Base-by-base conservation (phyloP, 2,888 invertebrate species). In the Noctuana brunneofusca region DNA sequence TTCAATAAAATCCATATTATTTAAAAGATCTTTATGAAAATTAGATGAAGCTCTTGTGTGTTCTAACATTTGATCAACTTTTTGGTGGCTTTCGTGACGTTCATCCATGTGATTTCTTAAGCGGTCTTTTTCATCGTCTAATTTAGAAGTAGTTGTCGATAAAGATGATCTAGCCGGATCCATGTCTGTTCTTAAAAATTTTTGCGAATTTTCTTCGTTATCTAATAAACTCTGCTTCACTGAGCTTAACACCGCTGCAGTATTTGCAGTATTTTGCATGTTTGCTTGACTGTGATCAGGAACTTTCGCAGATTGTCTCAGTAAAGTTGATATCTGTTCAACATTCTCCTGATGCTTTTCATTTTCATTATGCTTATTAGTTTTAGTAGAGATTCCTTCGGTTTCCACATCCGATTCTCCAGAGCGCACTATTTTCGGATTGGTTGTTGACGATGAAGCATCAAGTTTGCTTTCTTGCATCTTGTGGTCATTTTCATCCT, bases 1-100 rank as follows among this genome's bases (percentile, higher is more conserved):
- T 49, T 63, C 56, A 12, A 41, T 16, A 22, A 63, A 63, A 32
- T 63, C 62, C 62, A 63, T 63, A 43, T 56, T 63, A 9, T 63
- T 63, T 20, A 56, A 27, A 50, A 63, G 41, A 11, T 63, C 50
- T 8, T 63, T 63, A 35, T 63, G 62, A 32, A 63, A 56, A 41
- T 62, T 20, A 11, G 60, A 55, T 18, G 60, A 38, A 11, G 48
- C 60, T 49, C 60, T 62, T 9, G 32, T 16, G 11, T 48, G 35
- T 38, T 16, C 27, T 12, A 18, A 11, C 50, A 41, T 38, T 27
- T 35, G 52, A 20, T 53, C 35, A 6, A 24, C 18, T 0, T 2
- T 27, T 1, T 35, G 32, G 18, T 20, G 18, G 18, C 8, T 27
- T 3, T 18, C 52, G n/a, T 20, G 30, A n/a, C 38, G 16, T 22